Evolutionary conservation across 1,140 invertebrate species (phyloP), one percentile per base, ranked within the genome.

Genomic region (Plectrocnemia conspersa): DNA sequence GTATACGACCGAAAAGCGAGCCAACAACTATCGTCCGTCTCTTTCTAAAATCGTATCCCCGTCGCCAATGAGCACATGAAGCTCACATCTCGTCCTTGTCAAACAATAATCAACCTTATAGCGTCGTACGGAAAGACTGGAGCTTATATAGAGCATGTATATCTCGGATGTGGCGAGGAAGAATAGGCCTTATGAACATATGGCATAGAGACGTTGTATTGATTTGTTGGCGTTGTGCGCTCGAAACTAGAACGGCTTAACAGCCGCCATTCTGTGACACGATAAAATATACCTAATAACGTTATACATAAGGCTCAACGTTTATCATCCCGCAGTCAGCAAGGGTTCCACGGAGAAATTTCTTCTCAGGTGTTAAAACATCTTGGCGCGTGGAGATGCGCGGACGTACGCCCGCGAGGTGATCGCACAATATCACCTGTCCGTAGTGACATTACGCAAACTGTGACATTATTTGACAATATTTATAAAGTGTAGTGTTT

Each of bases 341-440:
- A 2, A 15, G 15, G 5, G 24, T 50, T n/a, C 19, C 19, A 23
- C 29, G 13, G 47, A 50, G 47, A 50, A 50, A 21, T 38, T 38
- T 50, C 33, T 35, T 50, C 47, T 50, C 47, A 16, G 4, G 44
- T 22, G 27, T 47, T 24, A 47, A 50, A 50, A 27, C 47, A 50
- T 50, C 47, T 50, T 50, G 33, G 47, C 3, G 47, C 29, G 47
- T 35, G 47, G 47, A 50, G 47, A 50, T 50, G 47, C 21, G 32
- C 47, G 47, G 47, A 50, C 47, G 47, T 50, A n/a, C 46, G 47
- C 5, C 35, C 35, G 15, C 5, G 10, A n/a, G n/a, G n/a, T n/a
- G n/a, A n/a, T n/a, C n/a, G n/a, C n/a, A n/a, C n/a, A n/a, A n/a
- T n/a, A n/a, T n/a, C n/a, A n/a, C n/a, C n/a, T n/a, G n/a, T n/a